Evolutionary conservation across 2,888 invertebrate genomes (phyloP), one percentile per base, ranked within the genome.

Genomic region (Phalera bucephala): DNA sequence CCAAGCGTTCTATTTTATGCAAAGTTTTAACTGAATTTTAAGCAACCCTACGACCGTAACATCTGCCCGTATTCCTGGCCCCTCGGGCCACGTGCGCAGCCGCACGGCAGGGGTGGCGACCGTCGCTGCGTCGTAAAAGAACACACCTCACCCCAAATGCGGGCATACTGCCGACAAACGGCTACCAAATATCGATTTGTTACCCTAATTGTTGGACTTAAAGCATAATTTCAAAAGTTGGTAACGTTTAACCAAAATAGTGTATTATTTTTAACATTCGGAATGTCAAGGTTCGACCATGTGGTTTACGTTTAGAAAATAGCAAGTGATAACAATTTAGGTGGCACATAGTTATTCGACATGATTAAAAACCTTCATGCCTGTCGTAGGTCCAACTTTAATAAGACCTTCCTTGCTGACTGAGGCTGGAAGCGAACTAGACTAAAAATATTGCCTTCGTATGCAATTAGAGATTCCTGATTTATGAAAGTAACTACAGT

Each of bases 281-380:
- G 88, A 87, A 89, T 87, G 86, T 87, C 88, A 84, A 87, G 86
- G 88, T 82, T 85, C 72, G 66, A 77, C 71, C 80, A 83, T 80
- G 80, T 80, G 84, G 80, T 72, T 81, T 70, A 71, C 75, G 74
- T 78, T 80, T 64, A 59, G 61, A 72, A 64, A 76, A 70, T 70
- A 67, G 72, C 78, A 80, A 77, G 74, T 83, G 81, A 82, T 77
- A 72, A 64, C 54, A 61, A 64, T 72, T 67, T 55, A 56, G 60
- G 48, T 52, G 52, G 45, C 52, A n/a, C n/a, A n/a, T n/a, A n/a
- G n/a, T n/a, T n/a, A n/a, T n/a, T n/a, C n/a, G n/a, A n/a, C n/a
- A n/a, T n/a, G n/a, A n/a, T n/a, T n/a, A n/a, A n/a, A n/a, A n/a
- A n/a, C n/a, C n/a, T n/a, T n/a, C n/a, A n/a, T n/a, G n/a, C n/a